phyloP scores from a whole-genome alignment of 1,140 invertebrate species.

The Drosophila busckii region DNA sequence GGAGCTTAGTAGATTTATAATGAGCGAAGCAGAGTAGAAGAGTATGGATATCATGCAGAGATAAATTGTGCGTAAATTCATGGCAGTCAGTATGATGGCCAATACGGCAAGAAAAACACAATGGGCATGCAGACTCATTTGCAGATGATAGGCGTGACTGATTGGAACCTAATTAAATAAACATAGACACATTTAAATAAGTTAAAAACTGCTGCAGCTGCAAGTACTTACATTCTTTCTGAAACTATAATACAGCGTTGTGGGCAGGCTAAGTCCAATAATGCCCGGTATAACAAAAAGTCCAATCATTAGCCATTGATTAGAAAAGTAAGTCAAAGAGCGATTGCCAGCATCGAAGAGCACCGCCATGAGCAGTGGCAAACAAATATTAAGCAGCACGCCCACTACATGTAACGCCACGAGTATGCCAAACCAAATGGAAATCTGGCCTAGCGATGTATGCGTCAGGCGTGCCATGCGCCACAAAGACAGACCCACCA shows the following conservation, averaged over 20 bases:
- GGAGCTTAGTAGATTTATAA: constrained; percentile 55
- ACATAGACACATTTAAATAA: no score
- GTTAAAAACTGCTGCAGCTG: constrained; percentile 48
- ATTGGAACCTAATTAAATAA: constrained; percentile 1
- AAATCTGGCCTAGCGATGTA: constrained; percentile 27
- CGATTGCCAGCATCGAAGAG: constrained; percentile 77
- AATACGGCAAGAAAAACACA: constrained; percentile 49
- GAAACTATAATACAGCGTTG: constrained; percentile 78
- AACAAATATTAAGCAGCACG: constrained; percentile 78
- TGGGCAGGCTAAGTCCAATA: constrained; percentile 62
- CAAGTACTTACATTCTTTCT: constrained; percentile 54
- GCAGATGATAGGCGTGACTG: constrained; percentile 52
- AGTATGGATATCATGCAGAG: constrained; percentile 62
- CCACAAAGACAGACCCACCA: constrained; percentile 74
- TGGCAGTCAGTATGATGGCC: constrained; percentile 44
- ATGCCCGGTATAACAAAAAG: constrained; percentile 81
- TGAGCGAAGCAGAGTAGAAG: constrained; percentile 53
- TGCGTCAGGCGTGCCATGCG: constrained; percentile 44
- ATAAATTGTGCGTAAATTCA: constrained; percentile 61
- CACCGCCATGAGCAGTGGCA: constrained; percentile 80
- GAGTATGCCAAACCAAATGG: constrained; percentile 50
- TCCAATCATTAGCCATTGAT: constrained; percentile 82
- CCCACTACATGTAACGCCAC: constrained; percentile 56
- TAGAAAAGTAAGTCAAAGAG: constrained; percentile 85
- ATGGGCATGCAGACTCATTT: constrained; percentile 66